phyloP scores from a whole-genome alignment of 2,888 invertebrate genomes.

The Sarcophaga rosellei region DNA sequence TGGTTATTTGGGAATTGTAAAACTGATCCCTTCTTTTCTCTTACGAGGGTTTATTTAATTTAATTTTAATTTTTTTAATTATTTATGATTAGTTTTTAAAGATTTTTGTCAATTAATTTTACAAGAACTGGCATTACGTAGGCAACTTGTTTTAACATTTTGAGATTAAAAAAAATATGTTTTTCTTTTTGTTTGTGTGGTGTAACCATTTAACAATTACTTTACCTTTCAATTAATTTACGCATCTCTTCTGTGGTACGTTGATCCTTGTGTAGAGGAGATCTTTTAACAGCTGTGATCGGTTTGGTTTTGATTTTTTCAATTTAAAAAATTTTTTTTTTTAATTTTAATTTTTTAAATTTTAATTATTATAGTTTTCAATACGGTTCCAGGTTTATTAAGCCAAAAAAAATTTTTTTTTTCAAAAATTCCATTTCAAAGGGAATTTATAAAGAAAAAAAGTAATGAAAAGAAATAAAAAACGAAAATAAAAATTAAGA shows the following conservation, averaged over 20 bases:
- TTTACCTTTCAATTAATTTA: conserved; percentile 98
- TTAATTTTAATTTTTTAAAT: not conserved
- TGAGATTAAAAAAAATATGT: conserved; percentile 24
- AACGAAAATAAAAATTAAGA: conserved; percentile 68
- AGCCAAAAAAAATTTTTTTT: conserved; percentile 38
- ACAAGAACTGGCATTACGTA: conserved; percentile 6
- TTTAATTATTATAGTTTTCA: conserved; percentile 45
- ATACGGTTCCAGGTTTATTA: conserved; percentile 57
- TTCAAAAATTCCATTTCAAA: conserved; percentile 62
- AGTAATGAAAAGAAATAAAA: conserved; percentile 70
- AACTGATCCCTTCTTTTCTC: conserved; percentile 47
- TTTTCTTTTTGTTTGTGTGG: not conserved
- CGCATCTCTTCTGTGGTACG: conserved; percentile 98
- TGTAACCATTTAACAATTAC: conserved; percentile 77
- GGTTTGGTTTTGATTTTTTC: conserved; percentile 59
- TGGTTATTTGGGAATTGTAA: not conserved
- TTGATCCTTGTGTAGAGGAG: conserved; percentile 92
- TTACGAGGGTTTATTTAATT: not conserved
- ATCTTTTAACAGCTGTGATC: conserved; percentile 83
- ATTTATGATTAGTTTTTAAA: conserved; percentile 28
- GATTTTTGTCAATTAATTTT: conserved; percentile 21
- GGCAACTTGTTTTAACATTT: conserved; percentile 30
- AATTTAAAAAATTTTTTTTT: no score
- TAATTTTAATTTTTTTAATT: not conserved
- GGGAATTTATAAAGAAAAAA: conserved; percentile 59